These are phyloP conservation scores for Bombylius major DNA, from an alignment of 2,888 invertebrate genomes.

Conservation along the genomic window DNA sequence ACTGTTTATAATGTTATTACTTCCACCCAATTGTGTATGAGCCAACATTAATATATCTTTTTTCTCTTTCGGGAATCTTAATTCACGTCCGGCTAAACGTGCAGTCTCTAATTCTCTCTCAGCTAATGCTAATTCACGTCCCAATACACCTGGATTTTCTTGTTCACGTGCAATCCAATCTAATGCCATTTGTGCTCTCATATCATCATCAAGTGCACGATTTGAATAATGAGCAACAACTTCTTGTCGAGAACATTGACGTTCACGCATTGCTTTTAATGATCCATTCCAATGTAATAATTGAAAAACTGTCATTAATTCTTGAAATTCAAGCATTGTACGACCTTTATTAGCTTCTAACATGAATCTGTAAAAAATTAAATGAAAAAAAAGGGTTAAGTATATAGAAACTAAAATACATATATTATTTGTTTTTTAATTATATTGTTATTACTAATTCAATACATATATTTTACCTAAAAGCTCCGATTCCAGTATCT, in stretches of 20 bases:
- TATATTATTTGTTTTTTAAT: neutral
- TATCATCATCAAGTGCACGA: slow-evolving; percentile 83
- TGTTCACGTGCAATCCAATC: slow-evolving; percentile 85
- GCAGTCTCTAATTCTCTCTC: slow-evolving; percentile 79
- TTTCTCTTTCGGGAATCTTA: slow-evolving; percentile 91
- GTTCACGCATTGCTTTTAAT: slow-evolving; percentile 84
- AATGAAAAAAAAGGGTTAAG: neutral
- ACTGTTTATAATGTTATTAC: slow-evolving; percentile 19
- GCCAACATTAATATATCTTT: slow-evolving; percentile 86
- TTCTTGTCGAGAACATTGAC: slow-evolving; percentile 88
- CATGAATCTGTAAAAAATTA: slow-evolving; percentile 46
- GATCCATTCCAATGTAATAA: slow-evolving; percentile 95
- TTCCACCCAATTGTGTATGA: slow-evolving; percentile 60
- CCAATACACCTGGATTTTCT: slow-evolving; percentile 60
- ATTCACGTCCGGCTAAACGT: slow-evolving; percentile 74
- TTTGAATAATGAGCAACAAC: slow-evolving; percentile 88
- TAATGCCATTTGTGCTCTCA: slow-evolving; percentile 91
- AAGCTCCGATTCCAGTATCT: slow-evolving; percentile 59
- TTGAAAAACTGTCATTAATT: slow-evolving; percentile 95
- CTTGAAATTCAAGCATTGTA: slow-evolving; percentile 93
- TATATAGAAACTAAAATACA: neutral
- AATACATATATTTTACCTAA: slow-evolving; percentile 37
- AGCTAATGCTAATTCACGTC: slow-evolving; percentile 68
- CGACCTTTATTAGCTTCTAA: slow-evolving; percentile 73
- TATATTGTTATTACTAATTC: neutral